Base-by-base conservation (phyloP, 1,140 invertebrate genomes). In the Ceratitis capitata region DNA sequence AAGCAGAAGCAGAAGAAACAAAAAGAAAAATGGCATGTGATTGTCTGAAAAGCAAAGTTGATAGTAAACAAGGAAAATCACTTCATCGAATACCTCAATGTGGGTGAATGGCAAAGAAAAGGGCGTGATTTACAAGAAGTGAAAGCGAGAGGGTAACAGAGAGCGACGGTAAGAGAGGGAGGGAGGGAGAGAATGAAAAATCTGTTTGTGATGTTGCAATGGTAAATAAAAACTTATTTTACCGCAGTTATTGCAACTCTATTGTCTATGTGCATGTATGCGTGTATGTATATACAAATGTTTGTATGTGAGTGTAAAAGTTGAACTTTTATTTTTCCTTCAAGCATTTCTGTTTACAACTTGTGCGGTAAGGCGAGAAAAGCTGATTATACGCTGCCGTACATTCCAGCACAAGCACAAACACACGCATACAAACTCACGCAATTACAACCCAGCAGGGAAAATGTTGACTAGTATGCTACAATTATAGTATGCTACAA, bases 51-150 rank as follows among this genome's bases (percentile, higher is more conserved):
- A 53, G n/a, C 4, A 19, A 53, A 78, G 35, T 78, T 78, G 69
- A 42, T 39, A 45, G 35, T 78, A 78, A 78, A 45, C 42, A 78
- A 47, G 69, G 69, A 78, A 78, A 78, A 78, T 78, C 69, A 78
- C 69, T 78, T 78, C 69, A 78, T 2, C 16, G 45, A 78, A 78
- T 45, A 9, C n/a, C 10, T 32, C 5, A n/a, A n/a, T 14, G 29
- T 9, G 16, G 64, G 69, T 45, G 69, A 23, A 35, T 2, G 9
- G 69, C 61, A 29, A 35, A 23, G 32, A 69, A 35, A 12, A 6
- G 14, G 51, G 51, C 14, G n/a, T 3, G 56, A 9, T 7, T 1
- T 29, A 61, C 0, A 61, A 6, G 7, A 61, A 61, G 29, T 23
- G 51, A 19, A 19, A 16, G 7, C 14, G 14, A 4, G 9, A 12